phyloP scores from a whole-genome alignment of 2,113 vertebrate species.

The Elaphurus davidianus region DNA sequence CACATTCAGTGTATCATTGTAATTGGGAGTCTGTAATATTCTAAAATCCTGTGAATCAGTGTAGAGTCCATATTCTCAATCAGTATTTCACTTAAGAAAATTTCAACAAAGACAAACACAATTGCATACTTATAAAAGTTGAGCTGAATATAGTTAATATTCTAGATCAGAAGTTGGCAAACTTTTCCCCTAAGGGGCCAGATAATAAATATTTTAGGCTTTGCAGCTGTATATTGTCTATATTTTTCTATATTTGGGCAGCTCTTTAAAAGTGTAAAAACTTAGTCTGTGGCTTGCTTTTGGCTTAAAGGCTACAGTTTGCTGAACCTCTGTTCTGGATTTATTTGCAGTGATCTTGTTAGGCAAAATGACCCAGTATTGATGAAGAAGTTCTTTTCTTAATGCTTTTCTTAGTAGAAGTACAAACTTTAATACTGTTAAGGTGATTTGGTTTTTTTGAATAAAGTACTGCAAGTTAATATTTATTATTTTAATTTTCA shows the following conservation, averaged over 20 bases:
- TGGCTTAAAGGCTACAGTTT: background rate
- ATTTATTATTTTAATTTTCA: constrained; percentile 78
- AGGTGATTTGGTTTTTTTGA: constrained; percentile 8
- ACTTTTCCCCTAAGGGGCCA: background rate
- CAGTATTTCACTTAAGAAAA: constrained; percentile 15
- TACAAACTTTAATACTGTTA: background rate
- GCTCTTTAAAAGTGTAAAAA: background rate
- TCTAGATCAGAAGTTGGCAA: background rate
- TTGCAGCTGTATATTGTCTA: background rate
- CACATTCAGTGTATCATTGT: background rate
- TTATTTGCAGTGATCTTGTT: background rate
- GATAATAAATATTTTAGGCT: background rate
- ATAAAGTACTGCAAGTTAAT: constrained; percentile 24
- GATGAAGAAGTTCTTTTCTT: constrained; percentile 14
- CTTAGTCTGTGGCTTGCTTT: background rate
- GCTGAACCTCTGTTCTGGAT: background rate
- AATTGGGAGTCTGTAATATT: background rate
- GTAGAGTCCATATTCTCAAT: background rate
- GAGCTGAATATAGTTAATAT: background rate
- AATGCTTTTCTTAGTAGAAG: background rate
- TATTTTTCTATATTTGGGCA: background rate
- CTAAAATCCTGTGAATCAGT: background rate
- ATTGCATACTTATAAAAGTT: background rate
- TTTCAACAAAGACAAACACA: background rate
- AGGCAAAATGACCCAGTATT: background rate